Base-by-base conservation (phyloP, 1,140 invertebrate species). In the Zophobas atratus region DNA sequence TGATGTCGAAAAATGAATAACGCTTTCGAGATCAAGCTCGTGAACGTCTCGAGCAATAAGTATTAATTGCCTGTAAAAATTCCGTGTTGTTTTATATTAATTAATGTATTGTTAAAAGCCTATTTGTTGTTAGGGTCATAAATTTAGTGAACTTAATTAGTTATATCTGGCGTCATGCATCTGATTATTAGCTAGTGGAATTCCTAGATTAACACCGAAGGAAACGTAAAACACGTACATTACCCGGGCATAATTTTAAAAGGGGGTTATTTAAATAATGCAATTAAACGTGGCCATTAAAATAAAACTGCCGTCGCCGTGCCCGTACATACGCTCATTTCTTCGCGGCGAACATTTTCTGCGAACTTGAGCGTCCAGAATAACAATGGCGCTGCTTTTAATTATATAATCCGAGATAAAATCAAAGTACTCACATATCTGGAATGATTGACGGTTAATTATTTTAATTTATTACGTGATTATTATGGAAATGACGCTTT, bases 401-500 rank as follows among this genome's bases (percentile, higher is more conserved):
- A 77, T 77, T 77, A 77, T 72, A 70, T 77, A 71, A 77, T 71
- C 56, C 67, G 51, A 77, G 76, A 77, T 77, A 77, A 49, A 71
- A 77, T 71, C 67, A 57, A 70, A 77, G 67, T 77, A 70, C 70
- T 77, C 70, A 77, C 70, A 77, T 46, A 55, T 70, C 76, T 70
- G 76, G 39, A 67, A 67, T 67, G 60, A 67, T 67, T 67, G 60
- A 67, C 60, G 60, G 60, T 67, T 67, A 67, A 67, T 67, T 67
- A 67, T 67, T 67, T 67, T 67, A 67, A 67, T 67, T 67, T 67
- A 67, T 67, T 67, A 67, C 33, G 60, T 43, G 39, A 67, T 67
- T 43, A 67, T 67, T 67, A 41, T 67, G 38, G 60, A 67, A 63
- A 63, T 63, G 34, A 32, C 39, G 35, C 6, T 20, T 67, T 36